Conservation (phyloP, 2,888 invertebrate species). For the Cordylochernes scorpioides region DNA sequence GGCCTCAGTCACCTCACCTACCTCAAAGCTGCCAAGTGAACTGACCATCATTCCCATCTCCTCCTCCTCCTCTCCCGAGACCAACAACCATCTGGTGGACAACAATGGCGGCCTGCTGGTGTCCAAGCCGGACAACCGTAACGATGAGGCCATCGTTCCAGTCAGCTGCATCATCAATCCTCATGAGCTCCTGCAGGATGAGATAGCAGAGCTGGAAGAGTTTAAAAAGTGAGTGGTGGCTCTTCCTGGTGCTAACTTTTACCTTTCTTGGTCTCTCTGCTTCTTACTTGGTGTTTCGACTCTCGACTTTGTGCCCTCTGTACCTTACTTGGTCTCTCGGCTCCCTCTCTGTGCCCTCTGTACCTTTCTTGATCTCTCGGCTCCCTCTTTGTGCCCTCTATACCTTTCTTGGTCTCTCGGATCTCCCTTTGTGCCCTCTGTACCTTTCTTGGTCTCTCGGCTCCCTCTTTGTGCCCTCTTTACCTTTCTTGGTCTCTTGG, state of each 20-base stretch:
- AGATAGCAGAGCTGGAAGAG: slow-evolving; percentile 12
- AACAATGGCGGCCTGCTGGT: slow-evolving; percentile 7
- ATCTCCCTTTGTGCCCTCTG: too few species aligned
- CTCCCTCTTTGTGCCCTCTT: too few species aligned
- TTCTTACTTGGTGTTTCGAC: background rate
- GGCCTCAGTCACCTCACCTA: slow-evolving; percentile 9
- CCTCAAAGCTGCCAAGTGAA: slow-evolving; percentile 12
- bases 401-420: too few species aligned
- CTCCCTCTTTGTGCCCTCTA: too few species aligned
- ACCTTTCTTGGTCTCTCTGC: too few species aligned
- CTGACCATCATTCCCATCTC: slow-evolving; percentile 11
- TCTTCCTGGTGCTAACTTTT: too few species aligned
- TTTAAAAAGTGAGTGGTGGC: slow-evolving; percentile 11
- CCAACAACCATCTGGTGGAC: slow-evolving; percentile 6
- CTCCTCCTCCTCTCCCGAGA: slow-evolving; percentile 7
- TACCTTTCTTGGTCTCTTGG: too few species aligned
- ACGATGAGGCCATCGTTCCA: slow-evolving; percentile 9
- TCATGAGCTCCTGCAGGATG: slow-evolving; percentile 11
- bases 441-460: too few species aligned
- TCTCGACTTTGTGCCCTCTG: background rate
- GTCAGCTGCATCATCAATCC: slow-evolving; percentile 13
- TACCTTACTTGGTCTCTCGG: background rate
- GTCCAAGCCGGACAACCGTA: slow-evolving; percentile 5
- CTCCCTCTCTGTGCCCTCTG: too few species aligned
- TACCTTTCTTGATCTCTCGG: too few species aligned